Evolutionary conservation across 2,888 invertebrate species (phyloP).

Genomic region (Agrilus biguttatus): DNA sequence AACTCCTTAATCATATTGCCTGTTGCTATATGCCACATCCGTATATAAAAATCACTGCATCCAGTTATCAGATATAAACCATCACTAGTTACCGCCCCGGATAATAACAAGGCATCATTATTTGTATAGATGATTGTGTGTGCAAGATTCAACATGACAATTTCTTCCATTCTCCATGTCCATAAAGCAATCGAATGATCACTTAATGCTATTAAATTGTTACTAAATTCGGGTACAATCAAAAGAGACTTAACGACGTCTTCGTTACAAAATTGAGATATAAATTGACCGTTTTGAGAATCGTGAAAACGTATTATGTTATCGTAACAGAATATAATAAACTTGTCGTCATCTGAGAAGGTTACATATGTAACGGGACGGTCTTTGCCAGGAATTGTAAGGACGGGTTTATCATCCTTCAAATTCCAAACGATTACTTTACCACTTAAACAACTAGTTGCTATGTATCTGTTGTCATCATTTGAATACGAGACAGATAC

Average conservation of each 20-base stretch:
- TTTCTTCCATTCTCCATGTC: conserved; percentile 10
- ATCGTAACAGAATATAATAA: conserved; percentile 14
- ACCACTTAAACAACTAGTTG: conserved; percentile 14
- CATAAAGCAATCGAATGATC: conserved; percentile 11
- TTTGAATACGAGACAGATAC: conserved; percentile 18
- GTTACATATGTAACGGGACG: conserved; percentile 11
- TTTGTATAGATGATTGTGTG: conserved; percentile 7
- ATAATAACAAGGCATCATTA: conserved; percentile 18
- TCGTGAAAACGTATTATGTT: conserved; percentile 13
- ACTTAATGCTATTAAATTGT: conserved; percentile 11
- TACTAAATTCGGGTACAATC: conserved; percentile 11
- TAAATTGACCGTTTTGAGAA: conserved; percentile 10
- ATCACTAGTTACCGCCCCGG: conserved; percentile 30
- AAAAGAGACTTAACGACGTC: conserved; percentile 10
- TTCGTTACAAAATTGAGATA: conserved; percentile 13
- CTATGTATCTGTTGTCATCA: conserved; percentile 9
- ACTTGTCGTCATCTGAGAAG: conserved; percentile 15
- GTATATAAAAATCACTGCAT: conserved; percentile 28
- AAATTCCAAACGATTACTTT: conserved; percentile 12
- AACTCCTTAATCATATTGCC: conserved; percentile 13
- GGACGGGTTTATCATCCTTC: conserved; percentile 4
- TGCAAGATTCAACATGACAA: conserved; percentile 2
- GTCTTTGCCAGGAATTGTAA: conserved; percentile 6
- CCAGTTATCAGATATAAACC: conserved; percentile 30
- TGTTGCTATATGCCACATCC: conserved; percentile 26